These are phyloP conservation scores for Drosophila repleta DNA, from an alignment of 1,140 invertebrate species.

Conservation along the genomic window DNA sequence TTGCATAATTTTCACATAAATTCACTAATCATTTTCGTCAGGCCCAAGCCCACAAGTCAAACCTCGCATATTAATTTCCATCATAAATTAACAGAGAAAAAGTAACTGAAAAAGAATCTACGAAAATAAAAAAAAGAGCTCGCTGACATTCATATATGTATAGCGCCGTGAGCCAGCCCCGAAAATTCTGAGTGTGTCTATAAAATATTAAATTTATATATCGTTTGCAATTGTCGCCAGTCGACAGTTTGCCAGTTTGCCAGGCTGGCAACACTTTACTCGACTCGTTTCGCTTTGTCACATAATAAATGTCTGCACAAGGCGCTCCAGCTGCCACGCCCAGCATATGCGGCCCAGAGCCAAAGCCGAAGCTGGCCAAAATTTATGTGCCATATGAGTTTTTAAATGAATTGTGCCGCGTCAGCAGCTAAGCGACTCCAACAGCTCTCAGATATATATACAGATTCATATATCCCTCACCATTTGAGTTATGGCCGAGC, in stretches of 20 bases:
- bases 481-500: conserved; percentile 63
- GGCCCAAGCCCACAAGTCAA: conserved; percentile 47
- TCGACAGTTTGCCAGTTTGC: conserved; percentile 48
- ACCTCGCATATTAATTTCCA: conserved; percentile 71
- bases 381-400: conserved; percentile 66
- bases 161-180: conserved; percentile 24
- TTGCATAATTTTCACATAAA: conserved; percentile 77
- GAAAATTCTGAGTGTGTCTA: conserved; percentile 55
- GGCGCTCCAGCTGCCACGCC: conserved; percentile 47
- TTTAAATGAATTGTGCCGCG: conserved; percentile 58
- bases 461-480: conserved; percentile 9
- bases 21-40: conserved; percentile 71
- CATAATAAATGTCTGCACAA: conserved; percentile 71
- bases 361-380: conserved; percentile 38
- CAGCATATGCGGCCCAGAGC: conserved; percentile 19
- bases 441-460: conserved; percentile 18
- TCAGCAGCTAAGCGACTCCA: conserved; percentile 66
- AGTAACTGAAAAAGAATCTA: conserved; percentile 18
- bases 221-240: conserved; percentile 79
- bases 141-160: conserved; percentile 44
- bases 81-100: conserved; percentile 67
- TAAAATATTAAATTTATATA: conserved; percentile 82
- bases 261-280: conserved; percentile 19
- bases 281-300: conserved; percentile 48
- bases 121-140: conserved; percentile 44